These are phyloP conservation scores for Apaloderma vittatum DNA, from an alignment of 2,113 vertebrate genomes.

Conservation along the genomic window DNA sequence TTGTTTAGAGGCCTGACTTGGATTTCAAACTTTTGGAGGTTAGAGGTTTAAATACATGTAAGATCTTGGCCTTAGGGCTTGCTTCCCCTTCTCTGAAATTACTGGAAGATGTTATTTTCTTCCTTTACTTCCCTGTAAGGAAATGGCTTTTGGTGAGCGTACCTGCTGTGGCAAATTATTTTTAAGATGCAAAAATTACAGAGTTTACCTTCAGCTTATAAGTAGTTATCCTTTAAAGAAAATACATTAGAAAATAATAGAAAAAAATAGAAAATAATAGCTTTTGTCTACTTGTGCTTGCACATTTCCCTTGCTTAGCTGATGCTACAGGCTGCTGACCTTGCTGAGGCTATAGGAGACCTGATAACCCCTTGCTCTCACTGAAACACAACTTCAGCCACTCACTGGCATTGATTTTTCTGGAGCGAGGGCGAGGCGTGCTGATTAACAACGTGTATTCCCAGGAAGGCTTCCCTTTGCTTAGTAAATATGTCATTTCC, in stretches of 20 bases:
- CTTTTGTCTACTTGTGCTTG: not conserved
- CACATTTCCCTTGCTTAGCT: not conserved
- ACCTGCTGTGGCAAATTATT: not conserved
- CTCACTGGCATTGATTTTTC: not conserved
- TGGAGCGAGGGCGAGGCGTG: not conserved
- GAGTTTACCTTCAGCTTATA: not conserved
- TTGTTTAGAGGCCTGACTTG: not conserved
- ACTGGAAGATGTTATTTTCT: not conserved
- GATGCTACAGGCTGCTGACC: accelerated
- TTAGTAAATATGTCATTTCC: conserved; percentile 45
- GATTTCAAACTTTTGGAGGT: not conserved
- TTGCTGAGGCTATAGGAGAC: not conserved
- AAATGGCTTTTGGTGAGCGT: not conserved
- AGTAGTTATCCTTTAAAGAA: not conserved
- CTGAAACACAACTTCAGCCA: not conserved
- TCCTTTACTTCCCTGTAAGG: not conserved
- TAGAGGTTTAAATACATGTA: not conserved
- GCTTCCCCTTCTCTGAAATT: not conserved
- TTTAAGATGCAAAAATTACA: not conserved
- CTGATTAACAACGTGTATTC: not conserved
- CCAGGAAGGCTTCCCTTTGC: not conserved
- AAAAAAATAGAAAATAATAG: not conserved
- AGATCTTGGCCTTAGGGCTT: not conserved
- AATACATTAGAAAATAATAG: not conserved
- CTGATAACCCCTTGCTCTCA: not conserved